Evolutionary conservation across 2,888 invertebrate species (phyloP).

Genomic region (Zele albiditarsus): DNA sequence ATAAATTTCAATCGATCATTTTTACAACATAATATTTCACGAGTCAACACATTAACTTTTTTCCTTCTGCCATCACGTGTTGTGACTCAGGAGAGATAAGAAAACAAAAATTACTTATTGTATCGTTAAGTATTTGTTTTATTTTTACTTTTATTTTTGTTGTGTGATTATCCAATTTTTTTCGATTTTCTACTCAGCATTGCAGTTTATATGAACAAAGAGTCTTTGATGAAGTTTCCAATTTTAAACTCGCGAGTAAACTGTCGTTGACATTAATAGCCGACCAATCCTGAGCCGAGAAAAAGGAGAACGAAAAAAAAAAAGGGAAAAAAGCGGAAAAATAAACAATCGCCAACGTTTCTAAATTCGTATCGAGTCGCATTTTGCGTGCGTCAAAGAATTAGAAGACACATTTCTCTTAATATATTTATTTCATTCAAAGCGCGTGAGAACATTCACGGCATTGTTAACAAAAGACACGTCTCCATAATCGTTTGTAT

Average conservation of each 20-base stretch:
- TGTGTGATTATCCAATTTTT: neutral
- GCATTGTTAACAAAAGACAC: neutral
- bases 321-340: neutral
- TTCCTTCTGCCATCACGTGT: too few relatives aligned
- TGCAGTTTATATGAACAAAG: neutral
- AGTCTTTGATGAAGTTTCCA: neutral
- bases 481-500: neutral
- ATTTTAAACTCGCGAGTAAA: neutral
- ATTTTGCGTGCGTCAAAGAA: slow-evolving; percentile 52
- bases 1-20: neutral
- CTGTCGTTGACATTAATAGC: neutral
- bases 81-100: too few relatives aligned
- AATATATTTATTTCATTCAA: neutral
- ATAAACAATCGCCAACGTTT: slow-evolving; percentile 36
- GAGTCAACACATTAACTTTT: too few relatives aligned
- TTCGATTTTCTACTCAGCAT: neutral
- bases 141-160: neutral
- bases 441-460: neutral
- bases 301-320: neutral
- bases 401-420: slow-evolving; percentile 45
- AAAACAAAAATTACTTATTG: neutral
- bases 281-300: neutral
- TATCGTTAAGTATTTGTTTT: neutral
- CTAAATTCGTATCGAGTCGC: slow-evolving; percentile 59
- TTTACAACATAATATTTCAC: neutral